phyloP scores from a whole-genome alignment of 2,888 invertebrate genomes.

The Chironomus tentans region DNA sequence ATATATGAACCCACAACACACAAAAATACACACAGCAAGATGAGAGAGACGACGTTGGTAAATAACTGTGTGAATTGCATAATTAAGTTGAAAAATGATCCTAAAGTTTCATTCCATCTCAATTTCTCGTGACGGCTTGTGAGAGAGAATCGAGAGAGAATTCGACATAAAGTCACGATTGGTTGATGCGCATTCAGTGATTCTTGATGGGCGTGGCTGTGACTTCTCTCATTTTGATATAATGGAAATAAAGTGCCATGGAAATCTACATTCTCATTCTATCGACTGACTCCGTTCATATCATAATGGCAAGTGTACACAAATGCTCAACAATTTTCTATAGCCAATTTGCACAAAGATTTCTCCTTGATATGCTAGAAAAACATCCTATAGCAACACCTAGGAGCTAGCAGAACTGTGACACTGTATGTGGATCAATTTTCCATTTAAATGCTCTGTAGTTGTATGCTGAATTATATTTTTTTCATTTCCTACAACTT shows the following conservation, averaged over 20 bases:
- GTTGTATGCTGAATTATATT: slow-evolving; percentile 9
- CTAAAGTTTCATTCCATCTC: neutral
- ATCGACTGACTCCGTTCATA: neutral
- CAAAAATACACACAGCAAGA: neutral
- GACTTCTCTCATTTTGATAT: neutral
- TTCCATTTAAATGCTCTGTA: slow-evolving; percentile 25
- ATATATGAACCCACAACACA: slow-evolving; percentile 1
- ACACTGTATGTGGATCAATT: slow-evolving; percentile 18
- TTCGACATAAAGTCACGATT: neutral
- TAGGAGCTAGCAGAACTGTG: neutral
- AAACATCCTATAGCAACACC: slow-evolving; percentile 1
- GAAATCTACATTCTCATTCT: neutral
- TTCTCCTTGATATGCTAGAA: neutral
- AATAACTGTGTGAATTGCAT: slow-evolving; percentile 21
- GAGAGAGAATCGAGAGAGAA: neutral
- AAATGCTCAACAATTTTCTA: neutral
- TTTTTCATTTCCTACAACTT: too few relatives aligned
- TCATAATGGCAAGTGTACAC: neutral
- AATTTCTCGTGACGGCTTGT: neutral
- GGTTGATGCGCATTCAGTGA: neutral
- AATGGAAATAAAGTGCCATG: neutral
- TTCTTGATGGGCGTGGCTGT: neutral
- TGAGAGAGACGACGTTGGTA: slow-evolving; percentile 7
- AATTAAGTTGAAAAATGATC: slow-evolving; percentile 19
- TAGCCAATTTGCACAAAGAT: slow-evolving; percentile 16